Evolutionary conservation across 2,113 vertebrate species (phyloP).

Genomic region (Sardina pilchardus): DNA sequence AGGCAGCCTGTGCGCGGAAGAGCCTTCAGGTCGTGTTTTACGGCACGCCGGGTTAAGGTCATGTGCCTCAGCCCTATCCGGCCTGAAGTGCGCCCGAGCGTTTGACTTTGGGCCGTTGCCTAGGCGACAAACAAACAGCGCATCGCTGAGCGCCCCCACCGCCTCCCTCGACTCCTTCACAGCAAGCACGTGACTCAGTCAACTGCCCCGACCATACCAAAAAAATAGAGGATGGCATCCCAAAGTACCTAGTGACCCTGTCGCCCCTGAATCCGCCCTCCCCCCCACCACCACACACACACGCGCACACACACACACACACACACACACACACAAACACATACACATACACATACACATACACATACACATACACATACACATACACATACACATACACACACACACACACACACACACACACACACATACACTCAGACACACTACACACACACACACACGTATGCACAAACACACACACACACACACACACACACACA

Average conservation of each 20-base stretch:
- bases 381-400: too few relatives aligned
- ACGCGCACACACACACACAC: too few relatives aligned
- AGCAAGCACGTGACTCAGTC: neutral
- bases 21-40: neutral
- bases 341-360: too few relatives aligned
- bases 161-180: neutral
- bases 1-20: neutral
- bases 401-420: too few relatives aligned
- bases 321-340: too few relatives aligned
- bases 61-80: neutral
- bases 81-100: constrained; percentile 21
- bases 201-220: neutral
- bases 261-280: neutral
- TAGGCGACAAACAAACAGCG: constrained; percentile 72
- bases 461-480: too few relatives aligned
- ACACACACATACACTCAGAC: neutral
- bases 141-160: neutral
- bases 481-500: too few relatives aligned
- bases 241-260: neutral
- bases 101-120: constrained; percentile 59
- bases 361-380: too few relatives aligned
- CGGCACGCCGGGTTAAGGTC: neutral
- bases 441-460: too few relatives aligned
- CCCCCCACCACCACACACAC: too few relatives aligned
- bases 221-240: neutral